These are phyloP conservation scores for Eclectus roratus DNA, from an alignment of 2,113 vertebrate genomes.

Conservation along the genomic window DNA sequence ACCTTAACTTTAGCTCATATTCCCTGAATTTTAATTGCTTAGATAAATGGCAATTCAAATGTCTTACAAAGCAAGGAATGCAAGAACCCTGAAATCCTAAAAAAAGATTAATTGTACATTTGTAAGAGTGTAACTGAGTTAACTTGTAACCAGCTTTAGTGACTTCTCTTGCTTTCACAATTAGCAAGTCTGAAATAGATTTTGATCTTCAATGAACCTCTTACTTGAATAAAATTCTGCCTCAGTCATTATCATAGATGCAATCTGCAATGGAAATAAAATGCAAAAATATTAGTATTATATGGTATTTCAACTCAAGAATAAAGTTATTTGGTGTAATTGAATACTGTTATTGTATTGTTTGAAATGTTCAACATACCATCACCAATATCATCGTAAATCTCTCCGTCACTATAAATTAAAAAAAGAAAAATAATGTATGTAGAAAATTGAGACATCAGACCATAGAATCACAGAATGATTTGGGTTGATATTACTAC, in stretches of 20 bases:
- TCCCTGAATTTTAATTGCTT: not conserved
- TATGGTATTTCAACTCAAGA: not conserved
- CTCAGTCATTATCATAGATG: slow-evolving; percentile 82
- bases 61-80: not conserved
- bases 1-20: not conserved
- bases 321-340: not conserved
- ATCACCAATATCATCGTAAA: slow-evolving; percentile 91
- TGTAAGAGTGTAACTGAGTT: not conserved
- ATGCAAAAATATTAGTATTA: not conserved
- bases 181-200: not conserved
- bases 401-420: slow-evolving; percentile 85
- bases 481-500: not conserved
- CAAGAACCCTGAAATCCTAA: not conserved
- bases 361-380: slow-evolving; percentile 76
- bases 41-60: not conserved
- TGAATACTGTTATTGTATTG: not conserved
- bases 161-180: not conserved
- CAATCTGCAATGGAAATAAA: slow-evolving; percentile 70
- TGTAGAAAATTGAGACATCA: not conserved
- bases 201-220: not conserved
- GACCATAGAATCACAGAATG: not conserved
- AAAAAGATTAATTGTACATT: not conserved
- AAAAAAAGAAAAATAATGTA: slow-evolving; percentile 13
- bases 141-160: not conserved
- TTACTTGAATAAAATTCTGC: not conserved